These are phyloP conservation scores for Apotomis betuletana DNA, from an alignment of 2,888 invertebrate genomes.

Conservation along the genomic window DNA sequence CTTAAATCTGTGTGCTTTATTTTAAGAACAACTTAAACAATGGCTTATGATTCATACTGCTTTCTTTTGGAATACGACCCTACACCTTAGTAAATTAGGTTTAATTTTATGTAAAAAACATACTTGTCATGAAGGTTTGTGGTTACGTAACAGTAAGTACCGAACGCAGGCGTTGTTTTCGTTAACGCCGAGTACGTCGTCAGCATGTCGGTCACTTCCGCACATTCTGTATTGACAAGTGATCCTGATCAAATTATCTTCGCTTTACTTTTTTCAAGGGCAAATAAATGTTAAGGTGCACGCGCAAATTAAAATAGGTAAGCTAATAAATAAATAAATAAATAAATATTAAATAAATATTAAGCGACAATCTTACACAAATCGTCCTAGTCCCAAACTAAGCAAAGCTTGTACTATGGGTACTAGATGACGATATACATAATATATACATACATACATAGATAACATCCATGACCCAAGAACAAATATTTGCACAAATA, in stretches of 20 bases:
- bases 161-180: slow-evolving; percentile 2
- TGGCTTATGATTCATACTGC: not conserved
- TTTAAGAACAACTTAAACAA: slow-evolving; percentile 11
- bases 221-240: not conserved
- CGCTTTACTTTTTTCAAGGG: too few relatives aligned
- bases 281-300: too few relatives aligned
- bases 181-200: slow-evolving; percentile 7
- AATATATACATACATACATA: too few relatives aligned
- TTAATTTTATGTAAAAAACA: not conserved
- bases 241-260: not conserved
- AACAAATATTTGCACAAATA: too few relatives aligned
- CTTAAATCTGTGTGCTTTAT: slow-evolving; percentile 36
- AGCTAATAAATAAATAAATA: too few relatives aligned
- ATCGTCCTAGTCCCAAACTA: too few relatives aligned
- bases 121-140: not conserved
- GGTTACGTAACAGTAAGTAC: not conserved
- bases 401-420: too few relatives aligned
- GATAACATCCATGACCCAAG: too few relatives aligned
- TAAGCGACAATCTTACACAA: too few relatives aligned
- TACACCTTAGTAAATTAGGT: not conserved
- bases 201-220: not conserved
- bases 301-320: too few relatives aligned
- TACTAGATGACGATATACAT: too few relatives aligned
- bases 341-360: too few relatives aligned
- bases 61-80: not conserved